Evolutionary conservation across 2,113 vertebrate species (phyloP).

Genomic region (Machaerirhynchus nigripectus): DNA sequence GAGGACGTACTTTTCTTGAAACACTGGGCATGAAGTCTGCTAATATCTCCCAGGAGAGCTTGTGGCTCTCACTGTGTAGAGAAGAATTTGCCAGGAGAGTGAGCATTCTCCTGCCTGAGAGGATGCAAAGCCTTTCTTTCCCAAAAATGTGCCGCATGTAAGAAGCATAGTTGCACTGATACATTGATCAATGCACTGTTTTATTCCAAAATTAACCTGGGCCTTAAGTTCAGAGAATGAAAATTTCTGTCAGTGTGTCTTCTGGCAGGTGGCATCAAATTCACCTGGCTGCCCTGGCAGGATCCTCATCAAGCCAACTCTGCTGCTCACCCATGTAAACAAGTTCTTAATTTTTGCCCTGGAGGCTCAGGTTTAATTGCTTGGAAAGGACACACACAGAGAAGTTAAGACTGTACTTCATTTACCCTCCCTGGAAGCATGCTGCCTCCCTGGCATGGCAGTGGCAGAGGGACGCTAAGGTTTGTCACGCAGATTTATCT

Average conservation of each 20-base stretch:
- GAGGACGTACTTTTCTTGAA: not conserved
- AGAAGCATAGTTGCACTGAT: not conserved
- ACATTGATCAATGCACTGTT: not conserved
- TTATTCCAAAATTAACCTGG: not conserved
- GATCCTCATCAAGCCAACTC: not conserved
- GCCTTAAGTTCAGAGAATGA: not conserved
- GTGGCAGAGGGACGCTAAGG: fast-evolving
- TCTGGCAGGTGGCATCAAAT: not conserved
- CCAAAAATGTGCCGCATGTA: fast-evolving
- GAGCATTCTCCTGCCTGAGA: not conserved
- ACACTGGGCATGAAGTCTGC: not conserved
- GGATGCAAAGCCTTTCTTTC: not conserved
- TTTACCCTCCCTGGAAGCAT: not conserved
- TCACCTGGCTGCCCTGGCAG: not conserved
- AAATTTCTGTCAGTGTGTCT: not conserved
- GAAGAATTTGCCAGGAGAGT: not conserved
- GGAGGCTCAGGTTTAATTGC: not conserved
- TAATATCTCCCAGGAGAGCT: not conserved
- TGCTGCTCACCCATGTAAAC: not conserved
- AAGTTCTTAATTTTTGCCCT: not conserved
- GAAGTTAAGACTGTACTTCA: not conserved
- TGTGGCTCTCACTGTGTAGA: not conserved
- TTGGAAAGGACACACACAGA: not conserved
- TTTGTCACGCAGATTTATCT: not conserved
- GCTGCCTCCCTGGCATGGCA: not conserved